Conservation (phyloP, 2,113 vertebrate genomes). For the Euleptes europaea region DNA sequence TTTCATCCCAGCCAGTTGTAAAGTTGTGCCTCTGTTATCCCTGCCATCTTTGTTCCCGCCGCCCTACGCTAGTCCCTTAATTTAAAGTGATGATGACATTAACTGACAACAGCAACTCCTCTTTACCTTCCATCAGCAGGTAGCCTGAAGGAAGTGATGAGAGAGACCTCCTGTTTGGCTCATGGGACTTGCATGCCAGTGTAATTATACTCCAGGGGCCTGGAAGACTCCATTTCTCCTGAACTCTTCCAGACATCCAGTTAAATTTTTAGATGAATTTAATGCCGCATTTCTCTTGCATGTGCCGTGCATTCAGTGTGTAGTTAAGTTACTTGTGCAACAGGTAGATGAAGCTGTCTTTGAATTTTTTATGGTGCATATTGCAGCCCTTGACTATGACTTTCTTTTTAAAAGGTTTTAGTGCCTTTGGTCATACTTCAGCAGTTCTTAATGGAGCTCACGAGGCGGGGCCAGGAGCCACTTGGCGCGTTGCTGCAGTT, state of each 20-base stretch:
- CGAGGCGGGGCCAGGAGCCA: conserved; percentile 74
- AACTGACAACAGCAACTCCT: background rate
- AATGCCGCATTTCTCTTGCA: background rate
- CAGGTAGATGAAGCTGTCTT: background rate
- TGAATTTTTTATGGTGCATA: background rate
- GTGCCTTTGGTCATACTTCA: conserved; percentile 89
- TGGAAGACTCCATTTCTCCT: background rate
- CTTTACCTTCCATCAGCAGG: background rate
- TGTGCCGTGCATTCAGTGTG: background rate
- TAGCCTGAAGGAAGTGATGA: background rate
- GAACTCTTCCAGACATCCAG: background rate
- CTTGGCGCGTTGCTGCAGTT: conserved; percentile 79
- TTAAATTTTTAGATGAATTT: background rate
- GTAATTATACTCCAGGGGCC: background rate
- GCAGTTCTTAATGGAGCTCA: conserved; percentile 79
- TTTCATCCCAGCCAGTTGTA: background rate
- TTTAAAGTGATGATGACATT: background rate
- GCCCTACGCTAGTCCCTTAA: background rate
- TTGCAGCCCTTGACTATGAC: background rate
- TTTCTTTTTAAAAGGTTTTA: conserved; percentile 78
- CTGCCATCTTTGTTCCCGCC: background rate
- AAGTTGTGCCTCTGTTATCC: background rate
- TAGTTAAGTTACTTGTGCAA: no score
- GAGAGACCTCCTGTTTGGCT: background rate
- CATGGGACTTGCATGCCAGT: background rate